Base-by-base conservation (phyloP, 2,888 invertebrate genomes). In the Polietes domitor region DNA sequence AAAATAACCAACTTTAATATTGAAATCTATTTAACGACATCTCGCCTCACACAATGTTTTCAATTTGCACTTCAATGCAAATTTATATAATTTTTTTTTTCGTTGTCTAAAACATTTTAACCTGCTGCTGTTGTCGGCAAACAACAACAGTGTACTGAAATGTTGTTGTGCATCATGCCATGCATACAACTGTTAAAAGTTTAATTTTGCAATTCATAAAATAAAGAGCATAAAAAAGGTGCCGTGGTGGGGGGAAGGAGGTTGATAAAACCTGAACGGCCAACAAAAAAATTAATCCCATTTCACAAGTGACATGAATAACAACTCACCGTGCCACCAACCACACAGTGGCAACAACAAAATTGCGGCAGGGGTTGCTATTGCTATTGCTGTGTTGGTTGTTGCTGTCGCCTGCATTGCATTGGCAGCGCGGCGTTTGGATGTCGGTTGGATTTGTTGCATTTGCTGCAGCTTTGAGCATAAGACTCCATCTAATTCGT, bases 151-250 rank as follows among this genome's bases (percentile, higher is more conserved):
- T 68, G 24, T 15, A 68, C 19, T 15, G 43, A 43, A 41, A 43
- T 43, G 28, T 61, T 61, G 37, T 21, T 65, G 65, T 65, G 68
- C 43, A 43, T 32, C 15, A 21, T n/a, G 37, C 21, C 12, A 24
- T n/a, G 68, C 65, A 65, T 68, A 24, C n/a, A 85, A 86, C 88
- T 84, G 85, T 83, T 85, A 87, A 83, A 81, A 81, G 76, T 73
- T 68, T 58, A 77, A 70, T 73, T 86, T 75, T 65, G 73, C 75
- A 81, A 77, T 82, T 74, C 53, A 81, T 72, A 85, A 81, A 80
- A 50, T 65, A 41, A 26, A 15, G 68, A 68, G 68, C 65, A 55
- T 10, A 15, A 24, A 58, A 58, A 58, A 53, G 21, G 73, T 55
- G 74, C 41, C 63, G 24, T n/a, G 15, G 32, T 47, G 24, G 28